Base-by-base conservation (phyloP, 2,113 vertebrate genomes). In the Lycaon pictus region DNA sequence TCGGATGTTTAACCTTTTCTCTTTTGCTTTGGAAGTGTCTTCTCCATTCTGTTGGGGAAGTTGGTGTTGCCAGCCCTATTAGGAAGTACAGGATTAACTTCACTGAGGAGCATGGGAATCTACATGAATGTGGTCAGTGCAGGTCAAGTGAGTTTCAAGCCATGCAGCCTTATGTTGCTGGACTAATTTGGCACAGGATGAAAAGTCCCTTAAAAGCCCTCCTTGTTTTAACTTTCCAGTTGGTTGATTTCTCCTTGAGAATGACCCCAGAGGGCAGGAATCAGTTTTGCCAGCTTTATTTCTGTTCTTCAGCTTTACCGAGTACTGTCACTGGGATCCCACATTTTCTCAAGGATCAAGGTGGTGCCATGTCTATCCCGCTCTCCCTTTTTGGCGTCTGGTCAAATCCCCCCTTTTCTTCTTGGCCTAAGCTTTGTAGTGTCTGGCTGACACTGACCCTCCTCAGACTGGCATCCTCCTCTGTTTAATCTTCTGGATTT, bases 201-300 rank as follows among this genome's bases (percentile, higher is more conserved):
- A 89, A 86, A 72, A 71, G 56, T 55, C 56, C 56, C 69, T 94
- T 53, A 58, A 5, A 87, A 69, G 55, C 77, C 8, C n/a, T 71
- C 20, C 79, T 67, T 72, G 53, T 94, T 51, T 93, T 83, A 83
- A 67, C 76, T 94, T 90, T 85, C 29, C 27, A 29, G 13, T 91
- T 77, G 92, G 76, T 63, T 85, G 51, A 37, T 82, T 93, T 84
- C 76, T 93, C 82, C 62, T 43, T 87, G 76, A 94, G 60, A 53
- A 56, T 58, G 91, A 60, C 74, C 17, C 37, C 83, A 43, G 3
- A 63, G 81, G 55, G 51, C 90, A 82, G 53, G 53, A 27, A 4
- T 71, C n/a, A 2, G 55, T 20, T 60, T 23, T 27, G n/a, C 27
- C 37, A 32, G 56, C 27, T 55, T 5, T 27, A 9, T 48, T 90